Evolutionary conservation across 2,797 vertebrate genomes (phyloP), one percentile per base, ranked within the genome.

Genomic region (Chanos chanos): DNA sequence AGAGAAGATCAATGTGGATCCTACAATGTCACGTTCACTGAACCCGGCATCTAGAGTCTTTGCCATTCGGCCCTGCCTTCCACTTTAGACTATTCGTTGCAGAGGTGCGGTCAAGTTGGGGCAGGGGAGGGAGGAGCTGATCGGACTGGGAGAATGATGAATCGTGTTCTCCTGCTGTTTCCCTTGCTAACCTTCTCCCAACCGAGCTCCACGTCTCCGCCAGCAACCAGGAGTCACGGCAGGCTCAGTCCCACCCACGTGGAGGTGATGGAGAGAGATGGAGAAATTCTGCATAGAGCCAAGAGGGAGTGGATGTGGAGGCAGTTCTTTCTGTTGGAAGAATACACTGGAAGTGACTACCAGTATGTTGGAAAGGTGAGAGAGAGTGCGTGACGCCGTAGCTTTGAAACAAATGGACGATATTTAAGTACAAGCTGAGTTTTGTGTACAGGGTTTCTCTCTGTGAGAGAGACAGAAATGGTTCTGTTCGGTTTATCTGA

Each of bases 251-350:
- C n/a, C 13, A 50, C 49, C 30, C 41, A 39, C 67, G 57, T 57
- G 57, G 61, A 45, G 40, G 22, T 72, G 44, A 68, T 73, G 40
- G 80, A 84, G 44, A 73, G 72, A 54, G 81, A 77, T 15, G 81
- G 77, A 30, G 85, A 81, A 76, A 66, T 76, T 8, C 74, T 92
- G 21, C 85, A 80, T 40, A 89, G 92, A 27, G 77, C 70, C 70
- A 93, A 92, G 47, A 83, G 92, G 21, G 91, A 91, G 34, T 93
- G 92, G 92, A 92, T 92, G 92, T 93, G 92, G 92, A 93, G 92
- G 74, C 92, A 93, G 58, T 93, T 93, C 83, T 93, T 93, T 73
- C 79, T 93, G 73, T 78, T 92, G 68, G 92, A 93, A 70, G 92
- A 93, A 61, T 93, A 92, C 54, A 91, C 87, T 34, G 91, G 91